Evolutionary conservation across 2,113 vertebrate genomes (phyloP).

Genomic region (Mohoua ochrocephala): DNA sequence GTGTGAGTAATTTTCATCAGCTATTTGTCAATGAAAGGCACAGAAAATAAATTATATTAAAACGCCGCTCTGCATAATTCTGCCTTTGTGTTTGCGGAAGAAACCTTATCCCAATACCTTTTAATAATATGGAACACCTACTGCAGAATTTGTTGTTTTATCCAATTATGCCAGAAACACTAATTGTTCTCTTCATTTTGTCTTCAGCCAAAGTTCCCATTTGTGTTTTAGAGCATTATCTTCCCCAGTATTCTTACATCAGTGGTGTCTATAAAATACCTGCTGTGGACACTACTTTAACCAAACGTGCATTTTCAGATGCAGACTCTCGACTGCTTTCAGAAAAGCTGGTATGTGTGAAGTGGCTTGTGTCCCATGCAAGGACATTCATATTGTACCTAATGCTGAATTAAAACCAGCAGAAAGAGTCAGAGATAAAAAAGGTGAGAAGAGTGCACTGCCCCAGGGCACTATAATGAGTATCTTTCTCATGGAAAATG

Average conservation of each 20-base stretch:
- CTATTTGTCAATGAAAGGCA: conserved; percentile 62
- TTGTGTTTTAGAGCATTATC: background rate
- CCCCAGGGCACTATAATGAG: background rate
- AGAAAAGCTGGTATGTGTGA: background rate
- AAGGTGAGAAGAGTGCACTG: background rate
- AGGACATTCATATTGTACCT: background rate
- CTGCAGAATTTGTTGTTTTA: conserved; percentile 5
- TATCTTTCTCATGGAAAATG: background rate
- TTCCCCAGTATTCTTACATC: background rate
- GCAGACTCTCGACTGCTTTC: background rate
- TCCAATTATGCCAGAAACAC: conserved; percentile 20
- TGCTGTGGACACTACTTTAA: background rate
- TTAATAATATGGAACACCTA: conserved; percentile 41
- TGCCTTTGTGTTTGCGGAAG: conserved; percentile 46
- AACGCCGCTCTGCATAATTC: conserved; percentile 36
- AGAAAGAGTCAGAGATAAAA: background rate
- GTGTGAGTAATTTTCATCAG: conserved; percentile 65
- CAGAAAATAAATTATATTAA: conserved; percentile 65
- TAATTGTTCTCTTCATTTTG: conserved; percentile 4
- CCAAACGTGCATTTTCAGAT: background rate
- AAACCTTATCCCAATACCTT: conserved; percentile 36
- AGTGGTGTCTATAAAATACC: background rate
- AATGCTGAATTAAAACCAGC: background rate
- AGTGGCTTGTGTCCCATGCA: background rate
- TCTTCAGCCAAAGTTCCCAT: conserved; percentile 11